Evolutionary conservation across 2,797 vertebrate genomes (phyloP), one percentile per base, ranked within the genome.

Genomic region (Micropoecilia bifurca): DNA sequence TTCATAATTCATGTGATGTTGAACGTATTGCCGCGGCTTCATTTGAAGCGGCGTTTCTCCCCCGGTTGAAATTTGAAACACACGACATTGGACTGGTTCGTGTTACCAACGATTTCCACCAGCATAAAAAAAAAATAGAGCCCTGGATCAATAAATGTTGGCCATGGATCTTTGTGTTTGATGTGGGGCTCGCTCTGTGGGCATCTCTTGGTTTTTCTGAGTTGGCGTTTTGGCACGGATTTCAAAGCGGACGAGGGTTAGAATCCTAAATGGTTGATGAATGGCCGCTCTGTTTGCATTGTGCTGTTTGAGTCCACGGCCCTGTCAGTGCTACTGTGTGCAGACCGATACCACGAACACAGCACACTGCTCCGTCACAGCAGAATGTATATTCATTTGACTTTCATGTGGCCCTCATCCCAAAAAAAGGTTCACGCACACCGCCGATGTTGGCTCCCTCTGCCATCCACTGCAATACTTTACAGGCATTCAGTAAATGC

Each of bases 201-300:
- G 22, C n/a, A 1, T n/a, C 8, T 9, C 10, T 61, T 72, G 55
- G 78, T 80, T 73, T 75, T 75, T 68, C 81, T 80, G 84, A 71
- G 76, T 85, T 84, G 61, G 75, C 74, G 76, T 88, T 89, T 84
- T 93, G 90, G 89, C 87, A 85, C 78, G 39, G 77, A 83, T 88
- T 91, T 91, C 90, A 93, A 92, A 91, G 86, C 89, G 87, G 80
- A 90, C 89, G 79, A 89, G 84, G 78, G 84, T 88, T 80, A 79
- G 81, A 77, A 80, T 87, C 85, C 77, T 86, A 83, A 61, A 74
- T 71, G 74, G 68, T 57, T 85, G 80, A 90, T 85, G 78, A 90
- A 89, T 89, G 80, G 77, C 82, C 6, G 0, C 76, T 80, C 68
- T 78, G 78, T 79, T 69, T 89, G 76, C 78, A 78, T 85, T 80